A percentile compares a stretch with the other conserved stretches of the same genome.
phyloP scores from a whole-genome alignment of 2,888 invertebrate species.

The Campoplex nolae region DNA sequence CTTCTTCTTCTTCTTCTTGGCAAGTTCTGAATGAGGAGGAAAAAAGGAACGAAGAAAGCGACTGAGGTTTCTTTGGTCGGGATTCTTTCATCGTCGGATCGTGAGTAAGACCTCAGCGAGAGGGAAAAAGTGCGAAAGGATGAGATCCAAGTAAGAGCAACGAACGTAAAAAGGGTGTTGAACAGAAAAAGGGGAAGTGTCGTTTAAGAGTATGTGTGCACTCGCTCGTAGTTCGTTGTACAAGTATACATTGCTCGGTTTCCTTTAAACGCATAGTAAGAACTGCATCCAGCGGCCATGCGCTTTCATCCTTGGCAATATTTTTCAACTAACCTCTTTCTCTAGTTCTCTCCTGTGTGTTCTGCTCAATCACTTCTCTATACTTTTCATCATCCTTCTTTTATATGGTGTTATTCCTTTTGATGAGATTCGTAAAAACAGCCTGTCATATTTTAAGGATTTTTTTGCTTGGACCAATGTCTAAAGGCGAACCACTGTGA shows the following conservation, averaged over 20 bases:
- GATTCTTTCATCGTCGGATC: slow-evolving; percentile 72
- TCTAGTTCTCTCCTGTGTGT: background rate
- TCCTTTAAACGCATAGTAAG: slow-evolving; percentile 14
- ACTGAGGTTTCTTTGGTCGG: slow-evolving; percentile 72
- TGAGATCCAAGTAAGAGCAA: slow-evolving; percentile 8
- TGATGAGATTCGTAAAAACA: background rate
- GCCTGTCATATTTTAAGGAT: slow-evolving; percentile 2
- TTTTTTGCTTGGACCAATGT: background rate
- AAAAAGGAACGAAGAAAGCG: slow-evolving; percentile 64
- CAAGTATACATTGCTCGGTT: slow-evolving; percentile 49
- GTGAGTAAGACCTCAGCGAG: slow-evolving; percentile 62
- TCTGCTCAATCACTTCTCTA: slow-evolving; percentile 19
- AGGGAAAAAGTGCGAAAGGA: slow-evolving; percentile 21
- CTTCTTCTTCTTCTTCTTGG: slow-evolving; percentile 63
- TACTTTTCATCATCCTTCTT: slow-evolving; percentile 34
- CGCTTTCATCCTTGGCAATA: slow-evolving; percentile 41
- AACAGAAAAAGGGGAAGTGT: slow-evolving; percentile 42
- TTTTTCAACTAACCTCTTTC: slow-evolving; percentile 16
- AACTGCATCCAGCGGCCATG: slow-evolving; percentile 8
- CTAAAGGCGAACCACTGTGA: background rate
- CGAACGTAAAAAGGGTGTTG: slow-evolving; percentile 12
- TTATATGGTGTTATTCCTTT: background rate
- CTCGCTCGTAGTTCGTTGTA: slow-evolving; percentile 38
- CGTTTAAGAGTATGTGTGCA: slow-evolving; percentile 27
- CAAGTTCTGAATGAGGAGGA: slow-evolving; percentile 69